Base-by-base conservation (phyloP, 2,113 vertebrate genomes). In the Marmota monax region DNA sequence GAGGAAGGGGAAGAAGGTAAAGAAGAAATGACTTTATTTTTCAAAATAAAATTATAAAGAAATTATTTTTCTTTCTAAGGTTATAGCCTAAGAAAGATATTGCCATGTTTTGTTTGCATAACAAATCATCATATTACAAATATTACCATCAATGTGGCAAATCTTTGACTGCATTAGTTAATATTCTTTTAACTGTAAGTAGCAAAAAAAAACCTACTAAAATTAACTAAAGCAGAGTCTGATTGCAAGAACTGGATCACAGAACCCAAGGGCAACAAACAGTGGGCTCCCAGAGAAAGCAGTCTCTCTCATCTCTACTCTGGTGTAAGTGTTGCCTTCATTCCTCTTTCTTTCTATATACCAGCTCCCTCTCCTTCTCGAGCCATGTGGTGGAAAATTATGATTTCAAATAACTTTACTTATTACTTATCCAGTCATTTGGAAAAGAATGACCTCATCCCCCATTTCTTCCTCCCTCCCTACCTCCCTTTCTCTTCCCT, bases 101-200 rank as follows among this genome's bases (percentile, higher is more conserved):
- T 58, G 0, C 58, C 7, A 88, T 77, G 37, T 53, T 92, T 51
- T 39, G 42, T 70, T 34, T 92, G 29, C 10, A 76, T 88, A 61
- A 39, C 84, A 92, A 83, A 61, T 78, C 78, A 72, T 65, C 51
- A 61, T 25, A 88, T 69, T 84, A 84, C 70, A 70, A 84, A n/a
- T 27, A 77, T 85, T 63, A 84, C 23, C 32, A 39, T 69, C 65
- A 83, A 76, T 74, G 45, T 56, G 12, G 20, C 56, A 92, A 90
- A 87, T 94, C 72, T 78, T 78, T 65, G 77, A 65, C 7, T 16
- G 4, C 8, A 53, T 70, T 51, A 56, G 58, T 86, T 61, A 45
- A 76, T 39, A 76, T 76, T 69, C 22, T 32, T 91, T 69, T 42
- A 23, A 16, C 13, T 72, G 37, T 53, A 77, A 82, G 48, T 69